These are phyloP conservation scores for Drosophila kurseongensis DNA, from an alignment of 1,140 invertebrate genomes.

Conservation along the genomic window DNA sequence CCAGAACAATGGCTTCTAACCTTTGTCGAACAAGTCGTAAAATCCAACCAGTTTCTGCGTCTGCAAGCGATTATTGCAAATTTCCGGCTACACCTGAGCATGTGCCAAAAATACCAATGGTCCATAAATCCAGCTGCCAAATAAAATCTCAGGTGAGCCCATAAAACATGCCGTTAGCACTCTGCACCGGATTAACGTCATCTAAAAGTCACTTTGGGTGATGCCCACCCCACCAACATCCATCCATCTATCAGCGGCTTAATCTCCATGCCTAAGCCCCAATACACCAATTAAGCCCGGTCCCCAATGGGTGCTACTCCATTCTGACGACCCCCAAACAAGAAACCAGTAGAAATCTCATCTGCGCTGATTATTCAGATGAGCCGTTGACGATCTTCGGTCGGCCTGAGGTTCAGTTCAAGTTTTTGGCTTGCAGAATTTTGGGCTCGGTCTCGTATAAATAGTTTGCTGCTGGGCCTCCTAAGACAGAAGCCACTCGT, in stretches of 20 bases:
- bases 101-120: slow-evolving; percentile 17
- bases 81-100: slow-evolving; percentile 53
- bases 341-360: slow-evolving; percentile 18
- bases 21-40: slow-evolving; percentile 32
- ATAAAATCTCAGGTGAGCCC: slow-evolving; percentile 24
- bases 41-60: slow-evolving; percentile 42
- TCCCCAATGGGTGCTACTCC: slow-evolving; percentile 22
- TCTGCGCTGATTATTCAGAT: slow-evolving; percentile 51
- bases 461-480: slow-evolving; percentile 44
- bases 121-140: slow-evolving; percentile 16
- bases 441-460: slow-evolving; percentile 51
- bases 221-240: not conserved
- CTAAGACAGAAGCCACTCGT: slow-evolving; percentile 58
- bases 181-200: slow-evolving; percentile 36
- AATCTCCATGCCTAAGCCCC: slow-evolving; percentile 10
- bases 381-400: slow-evolving; percentile 21
- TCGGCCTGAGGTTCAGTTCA: slow-evolving; percentile 28
- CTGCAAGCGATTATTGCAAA: slow-evolving; percentile 37
- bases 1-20: slow-evolving; percentile 45
- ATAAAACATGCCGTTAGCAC: slow-evolving; percentile 36
- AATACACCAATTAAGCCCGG: slow-evolving; percentile 39
- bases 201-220: slow-evolving; percentile 22
- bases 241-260: not conserved
- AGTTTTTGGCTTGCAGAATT: slow-evolving; percentile 40
- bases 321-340: slow-evolving; percentile 51